Percentiles rank a stretch among this genome's conserved stretches.
Conservation (phyloP, 2,888 invertebrate species). For the Drosophila tanythrix region DNA sequence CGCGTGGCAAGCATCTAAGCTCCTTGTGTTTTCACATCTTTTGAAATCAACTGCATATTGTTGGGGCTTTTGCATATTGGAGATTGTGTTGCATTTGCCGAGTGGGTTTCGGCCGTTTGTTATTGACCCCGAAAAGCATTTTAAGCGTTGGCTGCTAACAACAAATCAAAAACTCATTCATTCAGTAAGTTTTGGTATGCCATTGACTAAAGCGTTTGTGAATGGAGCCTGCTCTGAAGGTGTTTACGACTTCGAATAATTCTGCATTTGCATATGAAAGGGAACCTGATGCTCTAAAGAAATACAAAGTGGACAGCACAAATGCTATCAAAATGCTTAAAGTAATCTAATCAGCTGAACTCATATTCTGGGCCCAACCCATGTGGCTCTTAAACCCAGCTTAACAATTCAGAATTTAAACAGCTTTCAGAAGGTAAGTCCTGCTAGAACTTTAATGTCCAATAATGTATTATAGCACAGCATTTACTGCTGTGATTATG, state of each 20-base stretch:
- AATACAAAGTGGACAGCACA: conserved; percentile 11
- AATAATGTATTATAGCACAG: not conserved
- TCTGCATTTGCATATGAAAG: conserved; percentile 48
- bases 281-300: conserved; percentile 11
- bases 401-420: conserved; percentile 12
- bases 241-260: conserved; percentile 43
- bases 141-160: conserved; percentile 56
- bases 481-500: not conserved
- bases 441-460: not conserved
- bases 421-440: conserved; percentile 7
- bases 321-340: conserved; percentile 14
- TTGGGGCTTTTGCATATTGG: conserved; percentile 18
- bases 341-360: conserved; percentile 6
- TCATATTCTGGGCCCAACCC: conserved; percentile 11
- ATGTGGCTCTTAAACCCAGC: not conserved
- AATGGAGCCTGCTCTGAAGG: conserved; percentile 56
- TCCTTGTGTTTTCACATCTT: conserved; percentile 13
- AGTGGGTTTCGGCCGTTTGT: conserved; percentile 32
- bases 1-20: conserved; percentile 60
- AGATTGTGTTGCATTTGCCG: conserved; percentile 34
- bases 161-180: conserved; percentile 57
- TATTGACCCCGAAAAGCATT: conserved; percentile 57
- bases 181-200: conserved; percentile 26
- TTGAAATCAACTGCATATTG: conserved; percentile 22
- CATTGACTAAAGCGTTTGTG: conserved; percentile 60